phyloP scores from a whole-genome alignment of 2,797 vertebrate genomes.

The Bradypodion pumilum region DNA sequence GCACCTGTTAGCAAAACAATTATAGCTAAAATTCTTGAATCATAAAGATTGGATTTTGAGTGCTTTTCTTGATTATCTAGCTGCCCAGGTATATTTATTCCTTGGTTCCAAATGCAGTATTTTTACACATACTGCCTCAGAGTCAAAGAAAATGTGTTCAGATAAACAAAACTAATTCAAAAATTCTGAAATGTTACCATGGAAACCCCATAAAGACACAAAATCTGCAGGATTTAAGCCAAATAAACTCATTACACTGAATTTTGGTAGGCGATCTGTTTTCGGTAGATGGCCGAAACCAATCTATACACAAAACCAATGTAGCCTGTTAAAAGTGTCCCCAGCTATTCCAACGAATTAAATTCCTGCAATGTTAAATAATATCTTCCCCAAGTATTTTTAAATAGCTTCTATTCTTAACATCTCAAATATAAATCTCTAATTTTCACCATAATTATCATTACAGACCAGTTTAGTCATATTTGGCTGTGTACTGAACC shows the following conservation, averaged over 20 bases:
- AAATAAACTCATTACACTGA: background rate
- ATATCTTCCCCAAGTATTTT: background rate
- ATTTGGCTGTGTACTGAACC: too few species aligned
- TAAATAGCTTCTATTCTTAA: conserved; percentile 11
- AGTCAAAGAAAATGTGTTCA: background rate
- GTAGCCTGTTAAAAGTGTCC: background rate
- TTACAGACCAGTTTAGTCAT: too few species aligned
- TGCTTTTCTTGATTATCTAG: background rate
- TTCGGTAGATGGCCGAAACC: background rate
- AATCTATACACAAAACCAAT: background rate
- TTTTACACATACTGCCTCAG: background rate
- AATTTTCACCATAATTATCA: too few species aligned
- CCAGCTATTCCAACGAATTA: background rate
- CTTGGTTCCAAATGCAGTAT: conserved; percentile 32
- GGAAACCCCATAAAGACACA: conserved; percentile 41
- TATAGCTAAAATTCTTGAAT: background rate
- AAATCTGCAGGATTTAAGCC: conserved; percentile 13
- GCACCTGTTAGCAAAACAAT: conserved; percentile 6
- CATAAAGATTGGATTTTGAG: conserved; percentile 45
- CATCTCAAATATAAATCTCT: background rate
- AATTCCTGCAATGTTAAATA: background rate
- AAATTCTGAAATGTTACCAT: conserved; percentile 41
- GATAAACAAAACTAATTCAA: conserved; percentile 12
- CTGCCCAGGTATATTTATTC: background rate
- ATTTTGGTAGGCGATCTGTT: conserved; percentile 26